Percentiles rank a stretch among this genome's conserved stretches.
Evolutionary conservation across 2,797 vertebrate species (phyloP).

Genomic region (Arctocebus calabarensis): DNA sequence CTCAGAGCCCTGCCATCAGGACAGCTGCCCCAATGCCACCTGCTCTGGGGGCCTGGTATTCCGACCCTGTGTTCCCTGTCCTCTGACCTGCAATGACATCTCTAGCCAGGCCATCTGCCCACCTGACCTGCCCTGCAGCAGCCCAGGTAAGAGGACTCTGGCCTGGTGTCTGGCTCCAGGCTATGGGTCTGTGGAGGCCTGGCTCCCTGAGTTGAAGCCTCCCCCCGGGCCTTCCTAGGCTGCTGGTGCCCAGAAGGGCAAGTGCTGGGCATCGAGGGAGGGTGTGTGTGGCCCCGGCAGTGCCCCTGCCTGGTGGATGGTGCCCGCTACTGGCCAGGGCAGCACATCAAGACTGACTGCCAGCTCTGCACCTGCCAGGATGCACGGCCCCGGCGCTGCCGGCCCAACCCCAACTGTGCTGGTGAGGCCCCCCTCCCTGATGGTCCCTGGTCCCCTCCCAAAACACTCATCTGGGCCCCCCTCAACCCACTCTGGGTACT

Average conservation of each 20-base stretch:
- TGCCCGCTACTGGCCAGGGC: conserved; percentile 85
- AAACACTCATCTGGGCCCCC: neutral
- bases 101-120: conserved; percentile 86
- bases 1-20: conserved; percentile 89
- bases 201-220: no score
- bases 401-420: conserved; percentile 90
- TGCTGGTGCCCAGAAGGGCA: conserved; percentile 93
- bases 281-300: conserved; percentile 90
- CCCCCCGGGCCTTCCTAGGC: conserved; percentile 83
- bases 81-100: conserved; percentile 91
- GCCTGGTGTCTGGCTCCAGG: rapidly evolving
- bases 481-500: neutral
- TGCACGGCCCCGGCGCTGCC: conserved; percentile 89
- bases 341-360: conserved; percentile 91
- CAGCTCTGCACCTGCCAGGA: conserved; percentile 92
- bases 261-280: conserved; percentile 88
- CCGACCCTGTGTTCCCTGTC: conserved; percentile 90
- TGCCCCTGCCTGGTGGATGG: conserved; percentile 88
- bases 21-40: conserved; percentile 87
- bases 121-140: conserved; percentile 83
- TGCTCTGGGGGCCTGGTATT: conserved; percentile 89
- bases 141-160: conserved; percentile 87
- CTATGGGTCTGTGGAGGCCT: rapidly evolving
- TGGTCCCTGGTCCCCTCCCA: neutral
- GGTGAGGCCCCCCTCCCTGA: conserved; percentile 84